Conservation (phyloP, 2,888 invertebrate species). For the Mythimna albipuncta region DNA sequence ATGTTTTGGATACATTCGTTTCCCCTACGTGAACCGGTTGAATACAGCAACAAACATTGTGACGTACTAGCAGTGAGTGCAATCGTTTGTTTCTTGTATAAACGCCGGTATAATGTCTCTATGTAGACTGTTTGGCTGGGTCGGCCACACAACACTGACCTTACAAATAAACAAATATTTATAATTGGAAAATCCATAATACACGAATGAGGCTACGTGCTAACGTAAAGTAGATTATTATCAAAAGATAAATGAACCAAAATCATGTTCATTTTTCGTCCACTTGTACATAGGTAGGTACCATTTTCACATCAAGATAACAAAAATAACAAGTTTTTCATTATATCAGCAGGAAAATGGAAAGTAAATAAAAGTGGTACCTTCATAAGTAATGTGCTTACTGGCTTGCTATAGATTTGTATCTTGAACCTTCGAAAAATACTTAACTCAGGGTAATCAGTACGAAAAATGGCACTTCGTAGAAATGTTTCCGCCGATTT, state of each 20-base stretch:
- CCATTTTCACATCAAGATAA: conserved; percentile 23
- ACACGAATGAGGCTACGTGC: neutral
- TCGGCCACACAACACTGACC: conserved; percentile 10
- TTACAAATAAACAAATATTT: conserved; percentile 11
- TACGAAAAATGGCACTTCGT: conserved; percentile 35
- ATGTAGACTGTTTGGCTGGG: conserved; percentile 25
- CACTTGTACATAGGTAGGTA: neutral
- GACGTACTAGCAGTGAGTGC: conserved; percentile 37
- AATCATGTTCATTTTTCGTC: conserved; percentile 24
- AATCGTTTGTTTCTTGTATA: conserved; percentile 32
- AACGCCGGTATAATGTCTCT: conserved; percentile 23
- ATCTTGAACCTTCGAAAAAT: conserved; percentile 41
- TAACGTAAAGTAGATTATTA: neutral
- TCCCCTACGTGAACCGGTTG: conserved; percentile 48
- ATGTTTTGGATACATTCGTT: conserved; percentile 52
- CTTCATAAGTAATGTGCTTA: conserved; percentile 4
- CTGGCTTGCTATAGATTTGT: conserved; percentile 36
- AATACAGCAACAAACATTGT: conserved; percentile 55
- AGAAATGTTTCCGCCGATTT: conserved; percentile 46
- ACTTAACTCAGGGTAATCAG: conserved; percentile 27
- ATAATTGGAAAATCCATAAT: conserved; percentile 4
- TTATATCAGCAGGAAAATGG: conserved; percentile 23
- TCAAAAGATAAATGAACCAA: neutral
- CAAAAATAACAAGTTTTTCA: conserved; percentile 26
- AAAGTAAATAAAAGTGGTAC: conserved; percentile 21